Evolutionary conservation across 2,797 vertebrate genomes (phyloP).

Genomic region (Rhodeus uyekii): DNA sequence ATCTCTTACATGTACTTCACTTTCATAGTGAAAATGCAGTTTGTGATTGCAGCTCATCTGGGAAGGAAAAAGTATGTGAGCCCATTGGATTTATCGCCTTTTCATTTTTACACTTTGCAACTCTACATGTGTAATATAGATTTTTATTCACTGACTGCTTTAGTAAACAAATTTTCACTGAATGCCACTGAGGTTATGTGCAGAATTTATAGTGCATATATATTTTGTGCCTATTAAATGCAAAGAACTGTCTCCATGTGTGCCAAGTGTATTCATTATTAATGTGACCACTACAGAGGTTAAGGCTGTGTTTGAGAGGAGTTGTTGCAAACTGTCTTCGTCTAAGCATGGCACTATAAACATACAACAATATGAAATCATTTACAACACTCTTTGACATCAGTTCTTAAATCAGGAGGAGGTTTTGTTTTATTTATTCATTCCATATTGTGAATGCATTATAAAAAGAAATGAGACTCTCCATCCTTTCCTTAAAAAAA

Average conservation of each 20-base stretch:
- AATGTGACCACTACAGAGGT: conserved; percentile 9
- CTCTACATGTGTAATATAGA: neutral
- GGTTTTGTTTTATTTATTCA: neutral
- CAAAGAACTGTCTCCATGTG: neutral
- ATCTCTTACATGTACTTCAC: neutral
- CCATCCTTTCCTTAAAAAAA: neutral
- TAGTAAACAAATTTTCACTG: neutral
- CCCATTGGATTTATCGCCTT: neutral
- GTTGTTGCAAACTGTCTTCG: neutral
- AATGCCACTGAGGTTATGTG: neutral
- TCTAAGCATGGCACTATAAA: neutral
- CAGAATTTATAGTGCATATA: neutral
- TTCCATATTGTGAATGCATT: neutral
- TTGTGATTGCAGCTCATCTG: neutral
- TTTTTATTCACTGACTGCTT: neutral
- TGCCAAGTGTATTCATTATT: neutral
- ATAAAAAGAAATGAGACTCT: neutral
- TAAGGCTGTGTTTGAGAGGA: neutral
- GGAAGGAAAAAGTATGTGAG: neutral
- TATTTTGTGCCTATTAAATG: conserved; percentile 1
- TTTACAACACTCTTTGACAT: neutral
- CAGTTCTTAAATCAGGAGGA: neutral
- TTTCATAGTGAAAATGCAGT: neutral
- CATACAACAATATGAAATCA: neutral
- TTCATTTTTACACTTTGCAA: too few relatives aligned